Conservation (phyloP, 1,140 invertebrate species). For the Apolygus lucorum region DNA sequence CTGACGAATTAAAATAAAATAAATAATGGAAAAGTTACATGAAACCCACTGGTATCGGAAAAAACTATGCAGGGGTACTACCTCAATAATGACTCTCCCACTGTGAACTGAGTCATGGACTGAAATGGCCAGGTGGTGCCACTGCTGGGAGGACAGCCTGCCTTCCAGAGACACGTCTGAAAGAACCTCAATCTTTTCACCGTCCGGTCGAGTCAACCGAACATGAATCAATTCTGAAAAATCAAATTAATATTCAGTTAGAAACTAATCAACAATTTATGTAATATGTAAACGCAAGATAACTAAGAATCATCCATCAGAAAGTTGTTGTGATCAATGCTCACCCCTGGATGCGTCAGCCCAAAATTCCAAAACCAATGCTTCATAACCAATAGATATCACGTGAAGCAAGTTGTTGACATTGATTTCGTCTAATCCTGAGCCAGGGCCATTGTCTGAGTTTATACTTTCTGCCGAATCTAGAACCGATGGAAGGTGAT, state of each 20-base stretch:
- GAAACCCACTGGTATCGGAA: too few relatives aligned
- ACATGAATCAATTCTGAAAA: constrained; percentile 30
- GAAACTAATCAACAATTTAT: neutral
- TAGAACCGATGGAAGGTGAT: too few relatives aligned
- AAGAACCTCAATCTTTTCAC: constrained; percentile 45
- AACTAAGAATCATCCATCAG: neutral
- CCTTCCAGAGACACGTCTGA: constrained; percentile 44
- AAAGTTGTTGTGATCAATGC: neutral
- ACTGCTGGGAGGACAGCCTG: constrained; percentile 43
- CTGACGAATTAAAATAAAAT: too few relatives aligned
- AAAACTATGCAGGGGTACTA: too few relatives aligned
- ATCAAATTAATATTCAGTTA: neutral
- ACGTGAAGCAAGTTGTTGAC: constrained; percentile 41
- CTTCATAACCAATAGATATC: constrained; percentile 48
- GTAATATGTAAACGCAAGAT: neutral
- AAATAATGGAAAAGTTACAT: too few relatives aligned
- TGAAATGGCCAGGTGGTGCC: constrained; percentile 53
- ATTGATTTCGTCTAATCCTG: constrained; percentile 20
- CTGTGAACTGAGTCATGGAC: constrained; percentile 48
- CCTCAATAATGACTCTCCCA: constrained; percentile 45
- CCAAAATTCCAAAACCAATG: constrained; percentile 38
- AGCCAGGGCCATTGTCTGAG: constrained; percentile 22
- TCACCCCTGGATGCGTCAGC: constrained; percentile 31
- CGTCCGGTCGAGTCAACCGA: constrained; percentile 48
- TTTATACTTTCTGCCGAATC: constrained; percentile 23